Conservation (phyloP, 2,797 vertebrate species). For the Acanthurus lineatus region DNA sequence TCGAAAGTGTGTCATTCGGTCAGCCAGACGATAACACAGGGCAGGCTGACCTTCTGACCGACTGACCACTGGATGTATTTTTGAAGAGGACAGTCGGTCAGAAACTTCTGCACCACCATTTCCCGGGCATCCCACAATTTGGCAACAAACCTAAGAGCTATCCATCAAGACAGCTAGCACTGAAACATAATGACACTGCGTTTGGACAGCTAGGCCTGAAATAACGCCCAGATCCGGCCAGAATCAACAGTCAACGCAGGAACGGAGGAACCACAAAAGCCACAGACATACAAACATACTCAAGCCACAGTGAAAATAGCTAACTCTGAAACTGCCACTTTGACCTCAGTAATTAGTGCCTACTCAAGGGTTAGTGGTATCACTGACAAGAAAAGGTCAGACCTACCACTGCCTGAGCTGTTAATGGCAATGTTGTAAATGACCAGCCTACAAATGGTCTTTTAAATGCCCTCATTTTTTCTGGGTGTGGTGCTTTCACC, state of each 20-base stretch:
- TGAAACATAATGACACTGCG: conserved; percentile 56
- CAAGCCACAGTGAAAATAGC: conserved; percentile 40
- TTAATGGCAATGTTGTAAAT: conserved; percentile 62
- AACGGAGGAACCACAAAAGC: conserved; percentile 69
- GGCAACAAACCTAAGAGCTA: conserved; percentile 49
- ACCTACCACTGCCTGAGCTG: conserved; percentile 41
- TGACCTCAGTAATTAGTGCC: conserved; percentile 57
- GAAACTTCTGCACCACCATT: conserved; percentile 25
- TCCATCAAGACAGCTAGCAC: conserved; percentile 46
- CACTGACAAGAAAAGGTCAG: conserved; percentile 50
- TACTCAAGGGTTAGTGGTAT: conserved; percentile 33
- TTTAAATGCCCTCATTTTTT: conserved; percentile 37
- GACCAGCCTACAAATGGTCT: conserved; percentile 32
- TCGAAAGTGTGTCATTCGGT: conserved; percentile 29
- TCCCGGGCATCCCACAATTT: conserved; percentile 43
- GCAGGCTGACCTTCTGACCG: conserved; percentile 44
- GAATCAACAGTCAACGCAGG: conserved; percentile 76
- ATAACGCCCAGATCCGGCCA: conserved; percentile 67
- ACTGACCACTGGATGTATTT: conserved; percentile 42
- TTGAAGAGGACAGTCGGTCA: conserved; percentile 30
- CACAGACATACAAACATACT: conserved; percentile 56
- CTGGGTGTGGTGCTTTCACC: conserved; percentile 32
- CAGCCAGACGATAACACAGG: conserved; percentile 29
- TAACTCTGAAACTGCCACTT: conserved; percentile 31
- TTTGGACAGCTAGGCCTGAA: conserved; percentile 66